A percentile compares a stretch with the other conserved stretches of the same genome.
These are phyloP conservation scores for Aricia agestis DNA, from an alignment of 1,140 invertebrate species.

Conservation along the genomic window DNA sequence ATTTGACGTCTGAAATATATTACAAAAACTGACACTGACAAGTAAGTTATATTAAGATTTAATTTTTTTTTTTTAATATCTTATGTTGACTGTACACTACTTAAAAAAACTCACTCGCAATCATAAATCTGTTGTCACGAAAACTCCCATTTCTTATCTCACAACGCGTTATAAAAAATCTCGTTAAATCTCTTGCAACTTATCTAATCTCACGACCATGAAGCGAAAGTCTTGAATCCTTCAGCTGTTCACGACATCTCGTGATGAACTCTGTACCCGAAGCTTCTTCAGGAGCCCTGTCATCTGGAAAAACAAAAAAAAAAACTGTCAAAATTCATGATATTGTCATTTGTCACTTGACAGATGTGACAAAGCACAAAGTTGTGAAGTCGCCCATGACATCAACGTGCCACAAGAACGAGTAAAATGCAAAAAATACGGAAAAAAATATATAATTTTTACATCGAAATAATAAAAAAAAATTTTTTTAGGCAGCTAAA, in stretches of 20 bases:
- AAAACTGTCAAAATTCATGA: slow-evolving; percentile 2
- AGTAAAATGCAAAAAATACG: too few relatives aligned
- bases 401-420: too few relatives aligned
- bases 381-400: too few relatives aligned
- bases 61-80: not conserved
- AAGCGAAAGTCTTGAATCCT: slow-evolving; percentile 37
- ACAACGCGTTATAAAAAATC: slow-evolving; percentile 62
- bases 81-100: not conserved
- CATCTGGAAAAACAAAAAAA: slow-evolving; percentile 57
- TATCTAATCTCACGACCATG: slow-evolving; percentile 36
- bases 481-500: too few relatives aligned
- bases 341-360: too few relatives aligned
- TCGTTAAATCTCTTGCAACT: slow-evolving; percentile 27
- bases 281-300: slow-evolving; percentile 66
- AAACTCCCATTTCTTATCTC: slow-evolving; percentile 49
- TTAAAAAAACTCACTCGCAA: not conserved
- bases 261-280: slow-evolving; percentile 61
- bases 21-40: not conserved
- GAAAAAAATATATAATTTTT: too few relatives aligned
- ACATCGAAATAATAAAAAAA: too few relatives aligned
- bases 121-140: slow-evolving; percentile 41
- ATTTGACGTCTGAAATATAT: not conserved
- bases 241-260: slow-evolving; percentile 50
- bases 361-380: too few relatives aligned
- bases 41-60: not conserved